Evolutionary conservation across 2,113 vertebrate species (phyloP), one percentile per base, ranked within the genome.

Genomic region (Numenius arquata): DNA sequence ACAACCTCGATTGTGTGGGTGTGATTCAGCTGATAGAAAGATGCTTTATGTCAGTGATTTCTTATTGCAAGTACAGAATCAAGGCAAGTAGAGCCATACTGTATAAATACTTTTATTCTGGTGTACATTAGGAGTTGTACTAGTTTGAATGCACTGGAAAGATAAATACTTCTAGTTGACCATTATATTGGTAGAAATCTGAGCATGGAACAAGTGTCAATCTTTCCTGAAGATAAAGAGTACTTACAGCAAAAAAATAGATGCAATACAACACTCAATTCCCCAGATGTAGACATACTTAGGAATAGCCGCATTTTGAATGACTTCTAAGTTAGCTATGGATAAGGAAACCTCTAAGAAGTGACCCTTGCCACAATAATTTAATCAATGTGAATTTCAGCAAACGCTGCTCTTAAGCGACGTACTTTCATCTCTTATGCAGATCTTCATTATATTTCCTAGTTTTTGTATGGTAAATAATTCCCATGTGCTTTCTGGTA

Each of bases 301-400:
- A 86, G 52, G 45, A 92, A 78, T 12, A 89, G 56, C 22, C 1
- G 3, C 13, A 12, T 53, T 78, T 55, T 40, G 36, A 73, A 8
- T 1, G 8, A 50, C 58, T 70, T 56, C 7, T 56, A 75, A 63
- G 19, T 55, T 75, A 74, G 30, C 53, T 76, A 8, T 66, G 40
- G 34, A 29, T 25, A 73, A 86, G 52, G 30, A 83, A 77, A 22
- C 58, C 25, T 86, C 23, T 78, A 74, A 70, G 11, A 90, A 86
- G 32, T 75, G 45, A 50, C 38, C 89, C 52, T 66, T 91, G 61
- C 62, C 32, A 68, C 86, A 62, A n/a, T 65, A 36, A 81, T 88
- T 89, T 92, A 76, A 72, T 74, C 62, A 88, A 40, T 70, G 38
- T 91, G 81, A 79, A 76, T 92, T 94, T 88, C 77, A 91, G 61